Evolutionary conservation across 2,888 invertebrate genomes (phyloP), one percentile per base, ranked within the genome.

Genomic region (Drosophila dives): DNA sequence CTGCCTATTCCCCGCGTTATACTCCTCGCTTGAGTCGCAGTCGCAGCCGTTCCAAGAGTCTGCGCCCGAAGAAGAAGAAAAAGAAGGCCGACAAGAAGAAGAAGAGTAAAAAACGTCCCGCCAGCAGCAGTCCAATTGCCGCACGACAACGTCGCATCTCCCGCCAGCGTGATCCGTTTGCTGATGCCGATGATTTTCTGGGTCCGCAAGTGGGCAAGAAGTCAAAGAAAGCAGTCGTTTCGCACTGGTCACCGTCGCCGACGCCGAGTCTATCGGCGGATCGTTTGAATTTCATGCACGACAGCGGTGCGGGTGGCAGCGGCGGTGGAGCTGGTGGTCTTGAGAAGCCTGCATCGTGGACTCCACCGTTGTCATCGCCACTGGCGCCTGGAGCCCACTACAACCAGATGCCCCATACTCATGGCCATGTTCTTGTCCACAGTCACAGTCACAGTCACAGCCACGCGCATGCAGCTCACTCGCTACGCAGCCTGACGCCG

Each of bases 341-440:
- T 63, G 84, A 85, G 7, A 92, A 92, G 59, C 90, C 91, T 5
- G 92, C 94, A 0, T 94, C 94, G 0, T 95, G 95, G 95, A 95
- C 96, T 23, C 95, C 96, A 20, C 95, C 95, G 0, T 83, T 94
- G 33, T 92, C 77, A 15, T 89, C 93, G 20, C 92, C 93, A n/a
- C 73, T 78, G 55, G 80, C 63, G 2, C 50, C 61, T 26, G 65
- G 69, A 32, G 54, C 55, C 3, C 72, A 89, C 40, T 90, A 87
- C 36, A 42, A 34, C 23, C 74, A 75, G 1, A 64, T 74, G 64
- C 66, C 26, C 23, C 38, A 55, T 10, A 5, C 55, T 1, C 78
- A 56, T 4, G n/a, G 17, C 1, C 55, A 55, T n/a, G 10, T 50
- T 1, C 78, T 33, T 12, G 50, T 11, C 1, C 50, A 50, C 32